Conservation (phyloP, 2,113 vertebrate species). For the Crotalus tigris region DNA sequence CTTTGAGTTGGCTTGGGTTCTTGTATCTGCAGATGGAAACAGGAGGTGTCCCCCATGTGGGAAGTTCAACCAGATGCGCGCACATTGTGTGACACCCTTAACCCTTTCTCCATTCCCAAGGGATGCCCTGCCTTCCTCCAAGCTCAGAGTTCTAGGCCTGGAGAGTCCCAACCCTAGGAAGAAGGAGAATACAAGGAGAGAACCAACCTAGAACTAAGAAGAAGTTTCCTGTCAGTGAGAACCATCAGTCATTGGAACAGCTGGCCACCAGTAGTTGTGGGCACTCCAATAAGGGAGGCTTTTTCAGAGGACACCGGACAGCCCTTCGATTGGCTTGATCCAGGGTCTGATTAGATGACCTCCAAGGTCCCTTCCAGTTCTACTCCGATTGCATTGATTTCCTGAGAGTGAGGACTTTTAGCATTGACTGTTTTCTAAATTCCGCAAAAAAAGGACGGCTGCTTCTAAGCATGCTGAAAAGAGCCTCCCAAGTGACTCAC, state of each 20-base stretch:
- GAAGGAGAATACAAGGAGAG: no score
- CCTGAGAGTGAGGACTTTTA: neutral
- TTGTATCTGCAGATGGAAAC: no score
- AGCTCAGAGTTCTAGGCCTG: no score
- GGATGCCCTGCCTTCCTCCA: no score
- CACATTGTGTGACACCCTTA: no score
- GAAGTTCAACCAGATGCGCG: no score
- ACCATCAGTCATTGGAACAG: neutral
- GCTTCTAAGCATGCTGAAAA: neutral
- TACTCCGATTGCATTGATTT: neutral
- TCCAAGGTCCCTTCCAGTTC: neutral
- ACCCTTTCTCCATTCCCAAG: no score
- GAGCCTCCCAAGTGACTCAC: neutral
- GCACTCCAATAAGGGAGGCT: neutral
- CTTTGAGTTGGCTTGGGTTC: neutral
- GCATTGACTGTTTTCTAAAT: neutral
- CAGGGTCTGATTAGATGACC: neutral
- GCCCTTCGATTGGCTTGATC: rapidly evolving
- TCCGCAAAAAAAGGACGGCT: neutral
- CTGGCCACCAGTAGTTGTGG: neutral
- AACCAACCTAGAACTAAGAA: no score
- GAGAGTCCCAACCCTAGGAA: no score
- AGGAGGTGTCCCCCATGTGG: no score
- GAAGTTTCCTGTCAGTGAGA: neutral
- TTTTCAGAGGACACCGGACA: no score